These are phyloP conservation scores for Dusona sp. DNA, from an alignment of 2,888 invertebrate species.

Conservation along the genomic window DNA sequence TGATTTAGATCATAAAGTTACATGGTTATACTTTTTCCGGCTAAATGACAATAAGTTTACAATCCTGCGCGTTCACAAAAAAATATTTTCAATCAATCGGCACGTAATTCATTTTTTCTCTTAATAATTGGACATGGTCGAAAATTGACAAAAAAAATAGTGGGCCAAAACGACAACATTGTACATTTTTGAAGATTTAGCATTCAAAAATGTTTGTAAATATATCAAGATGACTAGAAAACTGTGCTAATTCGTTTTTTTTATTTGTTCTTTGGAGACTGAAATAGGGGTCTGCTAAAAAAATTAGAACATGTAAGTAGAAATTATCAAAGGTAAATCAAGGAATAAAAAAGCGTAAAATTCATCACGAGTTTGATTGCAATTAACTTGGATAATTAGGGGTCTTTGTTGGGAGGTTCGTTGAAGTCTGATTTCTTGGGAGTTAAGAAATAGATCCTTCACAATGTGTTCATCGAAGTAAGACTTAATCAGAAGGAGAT, in stretches of 20 bases:
- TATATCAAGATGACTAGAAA: neutral
- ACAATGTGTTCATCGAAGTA: slow-evolving; percentile 24
- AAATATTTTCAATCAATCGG: neutral
- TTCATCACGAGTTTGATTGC: neutral
- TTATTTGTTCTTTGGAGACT: neutral
- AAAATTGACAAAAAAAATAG: neutral
- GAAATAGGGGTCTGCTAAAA: neutral
- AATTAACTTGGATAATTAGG: neutral
- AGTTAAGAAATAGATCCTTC: neutral
- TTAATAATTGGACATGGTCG: neutral
- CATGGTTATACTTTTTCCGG: neutral
- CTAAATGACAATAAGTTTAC: too few relatives aligned
- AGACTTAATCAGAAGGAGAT: slow-evolving; percentile 21
- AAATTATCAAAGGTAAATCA: neutral
- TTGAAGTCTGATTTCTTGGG: neutral
- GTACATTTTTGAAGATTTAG: neutral
- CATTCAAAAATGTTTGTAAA: neutral
- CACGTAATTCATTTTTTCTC: neutral
- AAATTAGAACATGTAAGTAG: neutral
- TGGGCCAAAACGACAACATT: neutral
- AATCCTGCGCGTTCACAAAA: neutral
- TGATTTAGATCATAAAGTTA: neutral
- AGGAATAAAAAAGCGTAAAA: neutral
- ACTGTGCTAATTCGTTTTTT: neutral
- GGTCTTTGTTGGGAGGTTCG: neutral